A percentile compares a stretch with the other conserved stretches of the same genome.
phyloP scores from a whole-genome alignment of 2,888 invertebrate species.

The Strigamia transsilvanica region DNA sequence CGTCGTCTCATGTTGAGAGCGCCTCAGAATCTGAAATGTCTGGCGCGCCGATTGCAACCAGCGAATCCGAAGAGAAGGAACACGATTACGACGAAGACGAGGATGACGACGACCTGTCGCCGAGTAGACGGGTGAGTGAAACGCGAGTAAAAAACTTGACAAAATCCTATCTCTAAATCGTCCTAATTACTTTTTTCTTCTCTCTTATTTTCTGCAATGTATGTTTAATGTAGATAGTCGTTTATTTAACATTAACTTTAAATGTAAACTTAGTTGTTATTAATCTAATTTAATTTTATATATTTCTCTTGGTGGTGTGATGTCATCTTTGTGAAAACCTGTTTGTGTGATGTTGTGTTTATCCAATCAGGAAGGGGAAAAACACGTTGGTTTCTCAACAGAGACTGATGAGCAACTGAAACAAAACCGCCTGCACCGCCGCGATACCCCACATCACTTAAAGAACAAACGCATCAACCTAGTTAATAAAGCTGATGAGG shows the following conservation, averaged over 20 bases:
- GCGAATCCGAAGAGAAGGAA: constrained; percentile 51
- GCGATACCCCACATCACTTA: constrained; percentile 98
- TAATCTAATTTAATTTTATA: neutral
- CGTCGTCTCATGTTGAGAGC: constrained; percentile 24
- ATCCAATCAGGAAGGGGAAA: constrained; percentile 56
- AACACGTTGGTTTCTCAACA: constrained; percentile 57
- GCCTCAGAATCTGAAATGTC: constrained; percentile 13
- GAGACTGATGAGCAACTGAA: constrained; percentile 61
- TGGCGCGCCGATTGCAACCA: constrained; percentile 5
- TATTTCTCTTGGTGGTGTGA: neutral
- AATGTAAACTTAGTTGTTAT: neutral
- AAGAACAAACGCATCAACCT: constrained; percentile 92
- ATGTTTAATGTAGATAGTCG: neutral
- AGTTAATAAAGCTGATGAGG: constrained; percentile 71
- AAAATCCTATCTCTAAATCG: too few relatives aligned
- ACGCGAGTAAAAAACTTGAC: too few relatives aligned
- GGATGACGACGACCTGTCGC: constrained; percentile 50
- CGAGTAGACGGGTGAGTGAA: constrained; percentile 11
- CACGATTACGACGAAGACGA: constrained; percentile 53
- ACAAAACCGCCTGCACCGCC: constrained; percentile 78
- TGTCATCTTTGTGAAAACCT: constrained; percentile 21
- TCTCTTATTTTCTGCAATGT: neutral
- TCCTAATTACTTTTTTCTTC: neutral
- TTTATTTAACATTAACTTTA: neutral
- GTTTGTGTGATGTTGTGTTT: constrained; percentile 9